Conservation (phyloP, 2,113 vertebrate species). For the Chrysochloris asiatica region DNA sequence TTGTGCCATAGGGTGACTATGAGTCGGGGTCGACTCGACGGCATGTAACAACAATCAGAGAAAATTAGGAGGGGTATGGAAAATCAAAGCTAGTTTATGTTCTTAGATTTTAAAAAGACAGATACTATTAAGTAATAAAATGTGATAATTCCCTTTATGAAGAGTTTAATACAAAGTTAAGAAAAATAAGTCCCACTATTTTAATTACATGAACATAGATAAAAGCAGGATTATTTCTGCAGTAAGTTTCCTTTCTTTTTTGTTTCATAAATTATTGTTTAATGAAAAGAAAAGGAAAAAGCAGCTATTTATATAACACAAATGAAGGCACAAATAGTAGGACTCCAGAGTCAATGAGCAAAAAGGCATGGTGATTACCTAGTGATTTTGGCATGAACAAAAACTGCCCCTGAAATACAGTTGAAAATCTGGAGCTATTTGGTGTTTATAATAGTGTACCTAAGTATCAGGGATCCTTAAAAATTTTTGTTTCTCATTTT, state of each 20-base stretch:
- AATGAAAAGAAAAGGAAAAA: conserved; percentile 57
- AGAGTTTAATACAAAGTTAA: conserved; percentile 38
- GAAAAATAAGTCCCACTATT: conserved; percentile 57
- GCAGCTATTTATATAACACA: conserved; percentile 55
- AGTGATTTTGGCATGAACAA: conserved; percentile 47
- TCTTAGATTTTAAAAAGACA: conserved; percentile 2
- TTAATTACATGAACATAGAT: conserved; percentile 71
- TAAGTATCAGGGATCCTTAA: conserved; percentile 54
- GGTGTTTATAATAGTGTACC: conserved; percentile 50
- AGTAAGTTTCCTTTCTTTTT: conserved; percentile 61
- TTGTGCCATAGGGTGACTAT: too few species aligned
- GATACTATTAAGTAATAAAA: not conserved
- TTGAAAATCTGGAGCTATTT: conserved; percentile 14
- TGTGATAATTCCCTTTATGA: conserved; percentile 12
- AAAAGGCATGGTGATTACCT: conserved; percentile 35
- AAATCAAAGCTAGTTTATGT: conserved; percentile 26
- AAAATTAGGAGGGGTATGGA: conserved; percentile 46
- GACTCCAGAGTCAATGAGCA: conserved; percentile 1
- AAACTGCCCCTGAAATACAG: conserved; percentile 54
- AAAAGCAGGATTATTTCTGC: conserved; percentile 64
- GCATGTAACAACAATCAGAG: too few species aligned
- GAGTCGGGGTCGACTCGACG: too few species aligned
- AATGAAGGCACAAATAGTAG: conserved; percentile 69
- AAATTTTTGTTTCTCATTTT: conserved; percentile 6
- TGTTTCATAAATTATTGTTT: conserved; percentile 58